phyloP scores from a whole-genome alignment of 2,888 invertebrate species.

The Dryococelus australis region DNA sequence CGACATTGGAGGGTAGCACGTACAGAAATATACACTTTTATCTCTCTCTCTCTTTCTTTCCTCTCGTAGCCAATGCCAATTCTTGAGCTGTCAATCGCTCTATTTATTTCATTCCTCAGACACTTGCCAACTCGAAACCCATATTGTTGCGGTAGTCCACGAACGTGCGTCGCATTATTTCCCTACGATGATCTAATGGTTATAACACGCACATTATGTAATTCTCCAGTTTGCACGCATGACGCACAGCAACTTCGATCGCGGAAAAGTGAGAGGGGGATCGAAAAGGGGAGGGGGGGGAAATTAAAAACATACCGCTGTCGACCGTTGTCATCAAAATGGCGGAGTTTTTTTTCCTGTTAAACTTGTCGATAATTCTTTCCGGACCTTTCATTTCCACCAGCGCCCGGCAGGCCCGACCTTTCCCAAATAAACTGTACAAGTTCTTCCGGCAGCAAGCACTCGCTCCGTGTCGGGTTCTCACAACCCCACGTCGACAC shows the following conservation, averaged over 20 bases:
- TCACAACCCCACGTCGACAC: neutral
- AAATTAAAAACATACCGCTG: neutral
- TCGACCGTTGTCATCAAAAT: conserved; percentile 46
- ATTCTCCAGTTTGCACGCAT: neutral
- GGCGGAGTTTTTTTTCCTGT: conserved; percentile 45
- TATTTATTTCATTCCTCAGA: neutral
- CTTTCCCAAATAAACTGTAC: conserved; percentile 39
- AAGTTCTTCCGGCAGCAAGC: neutral
- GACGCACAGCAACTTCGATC: conserved; percentile 7
- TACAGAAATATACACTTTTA: neutral
- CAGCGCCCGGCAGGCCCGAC: conserved; percentile 43
- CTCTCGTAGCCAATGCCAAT: neutral
- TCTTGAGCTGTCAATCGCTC: neutral
- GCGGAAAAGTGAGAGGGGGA: neutral
- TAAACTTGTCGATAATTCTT: conserved; percentile 39
- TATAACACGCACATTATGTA: neutral
- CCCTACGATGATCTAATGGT: conserved; percentile 10
- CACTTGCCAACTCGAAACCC: neutral
- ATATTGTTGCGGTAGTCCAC: neutral
- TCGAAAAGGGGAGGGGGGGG: neutral
- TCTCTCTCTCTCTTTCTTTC: neutral
- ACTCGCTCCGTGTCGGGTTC: neutral
- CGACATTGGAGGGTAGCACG: neutral
- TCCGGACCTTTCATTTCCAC: conserved; percentile 37
- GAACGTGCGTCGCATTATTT: neutral